Conservation (phyloP, 2,888 invertebrate genomes). For the Hypomecis punctinalis region DNA sequence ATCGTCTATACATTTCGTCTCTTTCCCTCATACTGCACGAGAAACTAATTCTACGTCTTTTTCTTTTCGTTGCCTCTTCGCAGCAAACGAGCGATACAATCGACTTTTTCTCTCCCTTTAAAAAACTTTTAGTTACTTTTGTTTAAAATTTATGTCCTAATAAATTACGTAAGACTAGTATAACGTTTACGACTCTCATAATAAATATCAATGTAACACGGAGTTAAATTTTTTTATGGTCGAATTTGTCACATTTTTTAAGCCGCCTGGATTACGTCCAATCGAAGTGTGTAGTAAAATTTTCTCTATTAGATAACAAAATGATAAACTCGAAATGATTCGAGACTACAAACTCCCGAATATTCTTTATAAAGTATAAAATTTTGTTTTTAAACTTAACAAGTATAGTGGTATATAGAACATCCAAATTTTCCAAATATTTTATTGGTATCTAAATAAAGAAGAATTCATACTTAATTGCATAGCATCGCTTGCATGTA, state of each 20-base stretch:
- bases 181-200: slow-evolving; percentile 41
- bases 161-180: slow-evolving; percentile 52
- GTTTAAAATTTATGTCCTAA: slow-evolving; percentile 54
- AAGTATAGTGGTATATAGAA: too few species aligned
- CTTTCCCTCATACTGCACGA: slow-evolving; percentile 64
- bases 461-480: too few species aligned
- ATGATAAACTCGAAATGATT: background rate
- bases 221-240: slow-evolving; percentile 34
- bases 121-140: slow-evolving; percentile 52
- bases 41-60: slow-evolving; percentile 80
- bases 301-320: slow-evolving; percentile 16
- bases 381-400: too few species aligned
- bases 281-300: slow-evolving; percentile 21
- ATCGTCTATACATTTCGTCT: slow-evolving; percentile 49
- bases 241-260: slow-evolving; percentile 42
- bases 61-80: slow-evolving; percentile 73
- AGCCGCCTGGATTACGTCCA: slow-evolving; percentile 34
- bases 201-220: slow-evolving; percentile 43
- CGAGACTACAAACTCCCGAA: background rate
- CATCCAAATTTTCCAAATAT: too few species aligned
- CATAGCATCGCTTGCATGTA: too few species aligned
- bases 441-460: too few species aligned
- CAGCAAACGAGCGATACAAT: slow-evolving; percentile 62
- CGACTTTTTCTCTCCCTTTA: slow-evolving; percentile 56
- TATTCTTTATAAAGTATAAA: too few species aligned